Evolutionary conservation across 2,888 invertebrate species (phyloP), one percentile per base, ranked within the genome.

Genomic region (Andricus quercusramuli): DNA sequence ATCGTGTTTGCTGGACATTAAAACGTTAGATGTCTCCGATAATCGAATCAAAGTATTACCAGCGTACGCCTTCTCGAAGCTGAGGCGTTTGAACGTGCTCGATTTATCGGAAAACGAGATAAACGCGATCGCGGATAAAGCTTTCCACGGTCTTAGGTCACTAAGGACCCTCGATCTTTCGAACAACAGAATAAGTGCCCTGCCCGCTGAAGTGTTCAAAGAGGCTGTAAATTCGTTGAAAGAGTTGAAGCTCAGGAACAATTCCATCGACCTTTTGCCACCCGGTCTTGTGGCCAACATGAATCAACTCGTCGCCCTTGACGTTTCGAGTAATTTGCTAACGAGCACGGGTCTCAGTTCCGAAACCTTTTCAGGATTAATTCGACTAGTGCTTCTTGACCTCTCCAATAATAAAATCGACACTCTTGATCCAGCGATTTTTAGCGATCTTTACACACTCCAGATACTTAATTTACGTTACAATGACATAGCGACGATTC

Each of bases 221-320:
- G 97, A 97, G 93, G 95, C 96, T 89, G 94, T 95, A 78, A 95
- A 95, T 84, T 95, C 96, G 83, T 96, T 98, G 88, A 97, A 96
- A 93, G 98, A 98, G 93, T 96, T 98, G 90, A 96, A 97, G 93
- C 93, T 98, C 91, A 97, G 97, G 93, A 98, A 98, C 93, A 98
- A 98, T 94, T 97, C 97, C 32, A 96, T 98, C 88, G 96, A 96
- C 91, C 96, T 96, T 67, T 94, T 98, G 85, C 96, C 97, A 85
- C 97, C 97, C 0, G 96, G 96, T 86, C 94, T 98, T 79, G 97
- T 98, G 91, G 95, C 96, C 65, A 97, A 97, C 93, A 94, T 98
- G 91, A 96, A 97, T 90, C 97, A 98, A 92, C 94, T 98, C 88
- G 95, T 97, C 89, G 96, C 97, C 1, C 93, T 98, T 86, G 97